Percentiles rank a stretch among this genome's conserved stretches.
These are phyloP conservation scores for Heliconius sara DNA, from an alignment of 2,888 invertebrate species.

Conservation along the genomic window DNA sequence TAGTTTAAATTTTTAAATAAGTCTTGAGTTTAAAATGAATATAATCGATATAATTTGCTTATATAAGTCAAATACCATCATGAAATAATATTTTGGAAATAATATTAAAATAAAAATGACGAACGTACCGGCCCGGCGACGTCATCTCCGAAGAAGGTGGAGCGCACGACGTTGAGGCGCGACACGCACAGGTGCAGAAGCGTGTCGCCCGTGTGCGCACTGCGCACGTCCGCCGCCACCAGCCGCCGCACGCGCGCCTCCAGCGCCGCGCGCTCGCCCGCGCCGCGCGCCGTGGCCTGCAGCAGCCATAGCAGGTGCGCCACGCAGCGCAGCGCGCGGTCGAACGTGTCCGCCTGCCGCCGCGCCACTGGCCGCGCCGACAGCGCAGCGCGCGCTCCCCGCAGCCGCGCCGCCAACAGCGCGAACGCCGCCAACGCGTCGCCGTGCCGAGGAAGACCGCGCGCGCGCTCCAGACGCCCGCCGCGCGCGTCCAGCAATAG, in stretches of 20 bases:
- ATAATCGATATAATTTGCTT: background rate
- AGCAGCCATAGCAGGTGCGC: conserved; percentile 90
- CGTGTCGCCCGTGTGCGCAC: conserved; percentile 89
- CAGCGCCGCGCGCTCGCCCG: conserved; percentile 59
- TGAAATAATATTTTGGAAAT: background rate
- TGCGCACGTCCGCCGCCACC: conserved; percentile 86
- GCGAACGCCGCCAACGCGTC: conserved; percentile 89
- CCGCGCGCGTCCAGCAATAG: conserved; percentile 90
- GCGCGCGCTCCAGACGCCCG: conserved; percentile 80
- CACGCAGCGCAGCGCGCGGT: conserved; percentile 90
- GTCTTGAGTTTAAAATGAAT: background rate
- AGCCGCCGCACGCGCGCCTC: conserved; percentile 86
- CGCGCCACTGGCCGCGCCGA: conserved; percentile 87
- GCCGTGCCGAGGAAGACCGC: conserved; percentile 81
- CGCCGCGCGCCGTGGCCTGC: conserved; percentile 77
- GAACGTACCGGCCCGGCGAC: conserved; percentile 76
- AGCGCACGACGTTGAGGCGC: conserved; percentile 89
- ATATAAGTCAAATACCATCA: background rate
- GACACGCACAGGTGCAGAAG: conserved; percentile 93
- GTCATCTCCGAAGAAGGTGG: conserved; percentile 90
- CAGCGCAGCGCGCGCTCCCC: conserved; percentile 74
- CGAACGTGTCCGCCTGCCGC: conserved; percentile 91
- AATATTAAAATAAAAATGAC: background rate
- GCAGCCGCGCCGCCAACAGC: conserved; percentile 86
- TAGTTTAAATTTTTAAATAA: background rate